phyloP scores from a whole-genome alignment of 2,113 vertebrate species.

The Gallinago jamesoni region DNA sequence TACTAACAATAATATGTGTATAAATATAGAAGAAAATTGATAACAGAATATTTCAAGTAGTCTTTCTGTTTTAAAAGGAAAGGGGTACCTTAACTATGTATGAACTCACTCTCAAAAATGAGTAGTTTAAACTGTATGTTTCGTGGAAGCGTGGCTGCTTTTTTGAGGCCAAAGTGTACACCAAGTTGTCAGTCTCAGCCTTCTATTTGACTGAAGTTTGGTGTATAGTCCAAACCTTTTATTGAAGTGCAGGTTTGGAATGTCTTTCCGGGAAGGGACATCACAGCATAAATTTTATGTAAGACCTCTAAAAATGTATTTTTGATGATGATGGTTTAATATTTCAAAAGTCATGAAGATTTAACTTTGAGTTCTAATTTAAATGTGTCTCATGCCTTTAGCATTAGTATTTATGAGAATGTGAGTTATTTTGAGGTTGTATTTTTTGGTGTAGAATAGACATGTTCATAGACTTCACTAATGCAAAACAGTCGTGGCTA shows the following conservation, averaged over 20 bases:
- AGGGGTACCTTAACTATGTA: neutral
- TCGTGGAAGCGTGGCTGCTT: neutral
- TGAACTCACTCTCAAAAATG: neutral
- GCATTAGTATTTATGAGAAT: conserved; percentile 63
- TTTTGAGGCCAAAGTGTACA: neutral
- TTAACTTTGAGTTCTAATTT: conserved; percentile 52
- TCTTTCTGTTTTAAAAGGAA: neutral
- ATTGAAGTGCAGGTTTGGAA: neutral
- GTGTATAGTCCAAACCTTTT: neutral
- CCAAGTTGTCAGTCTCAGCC: neutral
- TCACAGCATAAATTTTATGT: conserved; percentile 8
- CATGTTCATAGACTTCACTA: neutral
- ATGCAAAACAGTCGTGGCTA: neutral
- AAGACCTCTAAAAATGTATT: conserved; percentile 49
- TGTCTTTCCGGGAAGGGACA: conserved; percentile 22
- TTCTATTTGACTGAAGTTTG: conserved; percentile 15
- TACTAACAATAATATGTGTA: neutral
- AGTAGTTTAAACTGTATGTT: neutral
- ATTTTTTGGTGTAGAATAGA: neutral
- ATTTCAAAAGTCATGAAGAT: conserved; percentile 66
- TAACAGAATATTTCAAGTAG: conserved; percentile 7
- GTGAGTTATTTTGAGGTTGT: neutral
- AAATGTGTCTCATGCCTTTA: conserved; percentile 13
- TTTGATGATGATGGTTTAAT: conserved; percentile 66
- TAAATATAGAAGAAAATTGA: conserved; percentile 24